Evolutionary conservation across 2,113 vertebrate genomes (phyloP), one percentile per base, ranked within the genome.

Genomic region (Halcyon malimbica): DNA sequence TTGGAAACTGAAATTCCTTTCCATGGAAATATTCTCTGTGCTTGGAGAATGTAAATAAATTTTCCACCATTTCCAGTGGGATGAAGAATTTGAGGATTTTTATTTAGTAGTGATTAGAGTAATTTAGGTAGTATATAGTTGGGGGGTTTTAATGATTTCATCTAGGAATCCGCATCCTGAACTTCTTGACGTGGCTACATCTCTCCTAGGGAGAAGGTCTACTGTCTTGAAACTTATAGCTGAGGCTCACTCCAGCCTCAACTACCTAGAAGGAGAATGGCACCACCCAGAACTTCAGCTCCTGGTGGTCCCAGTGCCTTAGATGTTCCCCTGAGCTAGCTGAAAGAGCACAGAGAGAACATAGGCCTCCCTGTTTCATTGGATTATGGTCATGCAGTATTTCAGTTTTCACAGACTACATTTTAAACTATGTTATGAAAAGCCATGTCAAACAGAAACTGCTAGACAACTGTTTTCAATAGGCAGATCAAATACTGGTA

Each of bases 321-420:
- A 46, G 21, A 8, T 0, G 0, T 11, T 18, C 7, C 7, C 4
- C 11, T 74, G 26, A 71, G 7, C 19, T 50, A 41, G 3, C 8
- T 74, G 41, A 3, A 41, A 54, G 19, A 46, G 5, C 23, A 33
- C 18, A 31, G 33, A 28, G 8, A 86, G 13, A 48, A 64, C 16
- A 73, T 2, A 82, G 5, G 11, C 11, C 5, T 67, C 6, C 5
- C 44, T 86, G 9, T 51, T 90, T 92, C 76, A 8, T 24, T 53
- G 24, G 15, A 60, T 17, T 51, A 16, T 56, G 14, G 57, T 31
- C 2, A 63, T n/a, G 2, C 16, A 63, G 13, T 63, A 46, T 33
- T 48, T 79, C 39, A 28, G 18, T 88, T 91, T 83, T 76, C 26
- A 74, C 39, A 69, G n/a, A 31, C 5, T 33, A 39, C 2, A 9